phyloP scores from a whole-genome alignment of 2,113 vertebrate genomes.

The Atherinomorus stipes region DNA sequence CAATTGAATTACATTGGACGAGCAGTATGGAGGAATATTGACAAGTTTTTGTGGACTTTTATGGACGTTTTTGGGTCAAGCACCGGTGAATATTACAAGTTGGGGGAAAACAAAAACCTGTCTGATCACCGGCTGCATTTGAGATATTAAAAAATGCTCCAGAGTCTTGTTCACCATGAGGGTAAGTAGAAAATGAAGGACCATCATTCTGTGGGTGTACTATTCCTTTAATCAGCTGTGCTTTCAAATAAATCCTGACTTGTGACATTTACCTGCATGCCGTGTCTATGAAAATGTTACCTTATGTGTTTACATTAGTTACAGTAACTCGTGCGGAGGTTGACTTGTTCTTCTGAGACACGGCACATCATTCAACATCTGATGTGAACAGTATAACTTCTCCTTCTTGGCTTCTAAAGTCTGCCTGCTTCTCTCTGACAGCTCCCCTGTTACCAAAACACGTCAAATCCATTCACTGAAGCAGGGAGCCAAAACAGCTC shows the following conservation, averaged over 20 bases:
- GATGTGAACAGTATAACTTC: background rate
- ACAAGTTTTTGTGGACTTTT: no score
- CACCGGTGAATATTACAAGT: no score
- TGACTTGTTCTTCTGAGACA: background rate
- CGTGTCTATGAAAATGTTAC: fast-evolving
- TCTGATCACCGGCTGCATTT: no score
- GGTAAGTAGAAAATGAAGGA: no score
- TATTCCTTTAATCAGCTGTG: no score
- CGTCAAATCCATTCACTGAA: conserved; percentile 4
- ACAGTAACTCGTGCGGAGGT: background rate
- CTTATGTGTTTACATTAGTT: background rate
- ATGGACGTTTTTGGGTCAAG: no score
- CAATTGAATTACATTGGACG: no score
- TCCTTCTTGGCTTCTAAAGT: background rate
- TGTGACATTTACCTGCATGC: background rate
- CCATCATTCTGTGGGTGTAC: no score
- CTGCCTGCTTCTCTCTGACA: conserved; percentile 4
- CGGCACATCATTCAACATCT: background rate
- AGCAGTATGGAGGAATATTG: no score
- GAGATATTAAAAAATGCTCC: no score
- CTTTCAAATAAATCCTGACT: background rate
- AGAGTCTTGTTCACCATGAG: no score
- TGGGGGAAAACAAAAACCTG: no score
- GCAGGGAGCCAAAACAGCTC: conserved; percentile 8
- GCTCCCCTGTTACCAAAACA: conserved; percentile 2